Conservation (phyloP, 2,888 invertebrate species). For the Sycophila texana region DNA sequence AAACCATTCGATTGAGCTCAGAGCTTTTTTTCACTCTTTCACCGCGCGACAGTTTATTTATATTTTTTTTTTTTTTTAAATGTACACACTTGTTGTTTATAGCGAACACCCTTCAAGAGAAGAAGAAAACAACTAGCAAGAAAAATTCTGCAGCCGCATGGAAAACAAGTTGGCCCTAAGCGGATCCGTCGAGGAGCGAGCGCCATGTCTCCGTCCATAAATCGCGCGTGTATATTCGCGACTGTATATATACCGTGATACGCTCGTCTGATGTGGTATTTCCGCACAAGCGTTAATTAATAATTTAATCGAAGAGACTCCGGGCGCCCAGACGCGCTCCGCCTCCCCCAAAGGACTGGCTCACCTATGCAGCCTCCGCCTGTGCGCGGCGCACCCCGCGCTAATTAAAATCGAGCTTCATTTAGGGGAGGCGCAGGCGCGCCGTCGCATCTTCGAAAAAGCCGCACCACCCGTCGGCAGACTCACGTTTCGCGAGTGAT, state of each 20-base stretch:
- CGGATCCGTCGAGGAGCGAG: no score
- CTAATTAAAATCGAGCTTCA: constrained; percentile 47
- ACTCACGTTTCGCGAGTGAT: no score
- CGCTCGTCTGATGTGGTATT: constrained; percentile 68
- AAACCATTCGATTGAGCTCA: no score
- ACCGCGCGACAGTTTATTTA: no score
- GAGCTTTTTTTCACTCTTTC: no score
- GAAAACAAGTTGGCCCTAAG: no score
- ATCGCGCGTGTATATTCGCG: constrained; percentile 2
- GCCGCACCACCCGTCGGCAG: no score
- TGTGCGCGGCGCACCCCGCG: constrained; percentile 5
- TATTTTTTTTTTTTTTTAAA: no score
- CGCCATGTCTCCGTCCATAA: constrained; percentile 12
- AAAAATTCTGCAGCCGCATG: no score
- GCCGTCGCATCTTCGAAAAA: constrained; percentile 17
- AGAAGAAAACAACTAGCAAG: no score
- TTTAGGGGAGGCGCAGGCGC: background rate
- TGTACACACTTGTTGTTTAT: no score
- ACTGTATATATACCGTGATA: background rate
- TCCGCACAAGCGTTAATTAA: constrained; percentile 74
- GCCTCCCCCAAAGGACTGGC: background rate
- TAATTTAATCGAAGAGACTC: constrained; percentile 73
- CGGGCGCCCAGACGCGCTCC: background rate
- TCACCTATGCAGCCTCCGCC: background rate
- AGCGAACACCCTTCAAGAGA: no score